A percentile compares a stretch with the other conserved stretches of the same genome.
These are phyloP conservation scores for Edolisoma coerulescens DNA, from an alignment of 2,113 vertebrate species.

Conservation along the genomic window DNA sequence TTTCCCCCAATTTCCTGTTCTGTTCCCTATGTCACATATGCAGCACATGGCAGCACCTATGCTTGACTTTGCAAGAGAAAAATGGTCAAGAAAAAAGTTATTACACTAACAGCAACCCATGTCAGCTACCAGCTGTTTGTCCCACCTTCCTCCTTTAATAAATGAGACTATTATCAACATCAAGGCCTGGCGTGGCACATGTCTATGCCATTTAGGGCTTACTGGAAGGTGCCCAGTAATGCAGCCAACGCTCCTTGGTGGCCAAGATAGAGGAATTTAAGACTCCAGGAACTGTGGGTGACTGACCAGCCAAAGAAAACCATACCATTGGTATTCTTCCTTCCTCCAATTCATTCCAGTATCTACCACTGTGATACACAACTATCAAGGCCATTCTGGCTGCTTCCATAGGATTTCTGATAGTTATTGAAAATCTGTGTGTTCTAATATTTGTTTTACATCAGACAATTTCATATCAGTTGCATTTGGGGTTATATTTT, in stretches of 20 bases:
- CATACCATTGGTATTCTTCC: neutral
- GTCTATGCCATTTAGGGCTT: neutral
- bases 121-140: neutral
- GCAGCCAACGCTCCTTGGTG: neutral
- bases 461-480: neutral
- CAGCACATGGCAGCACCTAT: neutral
- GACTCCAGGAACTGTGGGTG: neutral
- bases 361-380: neutral
- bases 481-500: neutral
- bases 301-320: neutral
- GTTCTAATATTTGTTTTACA: neutral
- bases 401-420: neutral
- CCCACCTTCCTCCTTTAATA: neutral
- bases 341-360: neutral
- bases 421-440: neutral
- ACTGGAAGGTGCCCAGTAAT: neutral
- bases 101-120: neutral
- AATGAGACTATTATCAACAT: neutral
- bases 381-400: neutral
- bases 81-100: neutral
- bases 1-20: neutral
- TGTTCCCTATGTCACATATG: neutral
- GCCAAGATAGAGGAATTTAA: neutral
- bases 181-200: neutral
- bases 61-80: neutral